Conservation (phyloP, 2,888 invertebrate species). For the Epirrhoe alternata region DNA sequence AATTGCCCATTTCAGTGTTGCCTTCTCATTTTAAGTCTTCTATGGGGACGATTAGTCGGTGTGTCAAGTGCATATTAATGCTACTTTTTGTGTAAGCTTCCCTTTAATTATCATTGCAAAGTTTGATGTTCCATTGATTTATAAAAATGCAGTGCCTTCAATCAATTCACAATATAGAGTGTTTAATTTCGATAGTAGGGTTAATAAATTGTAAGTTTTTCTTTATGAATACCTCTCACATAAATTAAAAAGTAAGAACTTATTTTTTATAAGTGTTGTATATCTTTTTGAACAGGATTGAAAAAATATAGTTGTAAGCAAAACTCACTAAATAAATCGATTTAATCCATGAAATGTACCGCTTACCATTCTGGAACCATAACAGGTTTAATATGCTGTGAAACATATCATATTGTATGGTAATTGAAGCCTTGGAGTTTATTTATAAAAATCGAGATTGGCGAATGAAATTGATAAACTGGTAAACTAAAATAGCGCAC, state of each 20-base stretch:
- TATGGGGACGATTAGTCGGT: conserved; percentile 5
- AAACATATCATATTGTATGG: conserved; percentile 35
- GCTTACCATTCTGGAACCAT: not conserved
- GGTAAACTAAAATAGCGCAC: conserved; percentile 13
- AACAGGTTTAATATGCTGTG: conserved; percentile 9
- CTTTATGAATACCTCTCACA: conserved; percentile 32
- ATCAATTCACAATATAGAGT: conserved; percentile 47
- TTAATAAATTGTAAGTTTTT: conserved; percentile 44
- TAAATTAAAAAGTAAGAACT: conserved; percentile 34
- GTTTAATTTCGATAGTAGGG: conserved; percentile 52
- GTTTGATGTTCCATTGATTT: conserved; percentile 46
- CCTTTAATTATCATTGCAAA: conserved; percentile 32
- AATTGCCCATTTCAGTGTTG: not conserved
- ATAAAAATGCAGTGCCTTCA: conserved; percentile 77
- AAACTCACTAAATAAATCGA: conserved; percentile 16
- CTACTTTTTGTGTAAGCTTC: conserved; percentile 12
- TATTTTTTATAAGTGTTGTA: conserved; percentile 41
- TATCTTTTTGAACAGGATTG: conserved; percentile 35
- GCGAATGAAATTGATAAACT: not conserved
- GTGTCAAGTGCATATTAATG: conserved; percentile 10
- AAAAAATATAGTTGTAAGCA: conserved; percentile 37
- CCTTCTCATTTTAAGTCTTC: not conserved
- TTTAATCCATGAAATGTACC: conserved; percentile 7
- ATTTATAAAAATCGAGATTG: not conserved
- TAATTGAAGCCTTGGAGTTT: conserved; percentile 6